Evolutionary conservation across 2,797 vertebrate species (phyloP).

Genomic region (Phrynocephalus forsythii): DNA sequence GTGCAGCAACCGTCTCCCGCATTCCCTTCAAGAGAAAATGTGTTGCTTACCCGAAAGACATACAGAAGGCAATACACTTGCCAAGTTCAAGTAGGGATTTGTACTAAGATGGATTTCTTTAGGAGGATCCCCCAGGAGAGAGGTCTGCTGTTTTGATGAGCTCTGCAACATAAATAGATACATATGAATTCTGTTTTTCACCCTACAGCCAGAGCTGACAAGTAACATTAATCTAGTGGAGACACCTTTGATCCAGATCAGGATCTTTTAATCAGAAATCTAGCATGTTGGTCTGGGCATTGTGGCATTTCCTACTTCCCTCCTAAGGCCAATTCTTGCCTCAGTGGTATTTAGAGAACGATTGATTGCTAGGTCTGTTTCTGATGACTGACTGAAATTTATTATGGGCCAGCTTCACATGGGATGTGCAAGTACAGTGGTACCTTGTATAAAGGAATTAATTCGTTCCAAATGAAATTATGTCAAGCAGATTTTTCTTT

Average conservation of each 20-base stretch:
- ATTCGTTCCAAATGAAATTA: too few relatives aligned
- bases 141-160: constrained; percentile 85
- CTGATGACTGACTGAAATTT: neutral
- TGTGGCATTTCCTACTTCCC: neutral
- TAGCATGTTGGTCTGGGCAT: neutral
- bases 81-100: constrained; percentile 96
- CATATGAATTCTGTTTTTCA: neutral
- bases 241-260: neutral
- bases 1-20: rapidly evolving
- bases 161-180: constrained; percentile 69
- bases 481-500: too few relatives aligned
- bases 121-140: constrained; percentile 93
- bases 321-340: neutral
- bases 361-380: neutral
- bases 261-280: neutral
- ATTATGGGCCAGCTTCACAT: too few relatives aligned
- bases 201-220: neutral
- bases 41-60: constrained; percentile 85
- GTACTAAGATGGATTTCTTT: constrained; percentile 94
- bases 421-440: too few relatives aligned
- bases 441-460: too few relatives aligned
- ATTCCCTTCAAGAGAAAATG: neutral
- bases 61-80: constrained; percentile 91
- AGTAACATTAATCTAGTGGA: neutral
- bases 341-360: neutral